These are phyloP conservation scores for Protodeltote pygarga DNA, from an alignment of 2,888 invertebrate species.

Conservation along the genomic window DNA sequence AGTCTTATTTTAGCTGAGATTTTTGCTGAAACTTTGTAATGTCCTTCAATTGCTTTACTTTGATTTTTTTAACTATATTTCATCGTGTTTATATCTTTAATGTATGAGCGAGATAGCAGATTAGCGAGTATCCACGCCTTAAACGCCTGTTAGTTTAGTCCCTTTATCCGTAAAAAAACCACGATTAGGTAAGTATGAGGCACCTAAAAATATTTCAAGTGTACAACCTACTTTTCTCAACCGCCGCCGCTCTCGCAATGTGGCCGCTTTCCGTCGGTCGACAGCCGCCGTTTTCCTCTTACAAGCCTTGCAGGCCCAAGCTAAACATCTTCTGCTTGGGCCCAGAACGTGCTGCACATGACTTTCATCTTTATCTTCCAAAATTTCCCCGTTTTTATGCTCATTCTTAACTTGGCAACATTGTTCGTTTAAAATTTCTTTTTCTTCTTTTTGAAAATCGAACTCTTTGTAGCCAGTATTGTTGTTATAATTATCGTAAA, in stretches of 20 bases:
- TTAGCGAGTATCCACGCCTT: no score
- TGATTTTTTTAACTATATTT: no score
- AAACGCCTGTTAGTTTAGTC: no score
- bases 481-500: conserved; percentile 65
- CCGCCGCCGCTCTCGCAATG: conserved; percentile 96
- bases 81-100: no score
- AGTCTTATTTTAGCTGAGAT: no score
- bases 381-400: conserved; percentile 52
- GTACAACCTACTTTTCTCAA: conserved; percentile 93
- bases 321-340: conserved; percentile 92
- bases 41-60: no score
- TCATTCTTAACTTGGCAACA: conserved; percentile 77
- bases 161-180: no score
- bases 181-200: no score
- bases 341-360: conserved; percentile 84
- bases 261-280: conserved; percentile 98
- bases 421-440: conserved; percentile 54
- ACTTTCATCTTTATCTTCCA: conserved; percentile 62
- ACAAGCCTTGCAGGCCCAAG: conserved; percentile 99
- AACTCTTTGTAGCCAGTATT: conserved; percentile 61
- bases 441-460: conserved; percentile 62
- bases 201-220: conserved; percentile 16
- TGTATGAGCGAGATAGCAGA: no score
- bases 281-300: conserved; percentile 98
- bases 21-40: no score